Conservation (phyloP, 2,113 vertebrate genomes). For the Odontophorus gujanensis region DNA sequence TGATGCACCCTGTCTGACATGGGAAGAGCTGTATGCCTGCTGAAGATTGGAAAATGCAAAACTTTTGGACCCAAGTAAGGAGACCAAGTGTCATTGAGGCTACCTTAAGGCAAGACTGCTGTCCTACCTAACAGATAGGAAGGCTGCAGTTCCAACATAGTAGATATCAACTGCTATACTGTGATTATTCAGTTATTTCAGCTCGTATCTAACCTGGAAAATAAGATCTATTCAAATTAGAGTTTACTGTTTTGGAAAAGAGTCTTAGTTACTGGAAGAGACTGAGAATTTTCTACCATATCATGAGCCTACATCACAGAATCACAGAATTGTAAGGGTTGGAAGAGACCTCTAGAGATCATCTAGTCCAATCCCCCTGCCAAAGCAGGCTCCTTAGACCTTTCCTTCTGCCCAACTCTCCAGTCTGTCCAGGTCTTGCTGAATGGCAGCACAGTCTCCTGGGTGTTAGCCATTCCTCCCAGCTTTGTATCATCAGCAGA, state of each 20-base stretch:
- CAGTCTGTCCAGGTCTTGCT: too few relatives aligned
- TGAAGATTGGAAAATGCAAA: background rate
- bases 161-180: background rate
- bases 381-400: too few relatives aligned
- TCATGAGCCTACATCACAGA: background rate
- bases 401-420: too few relatives aligned
- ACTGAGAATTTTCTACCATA: background rate
- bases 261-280: background rate
- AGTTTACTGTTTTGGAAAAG: background rate
- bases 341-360: too few relatives aligned
- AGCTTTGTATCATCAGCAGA: too few relatives aligned
- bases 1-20: background rate
- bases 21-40: background rate
- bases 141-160: background rate
- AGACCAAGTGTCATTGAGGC: background rate
- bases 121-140: background rate
- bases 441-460: too few relatives aligned
- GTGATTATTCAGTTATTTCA: background rate
- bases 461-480: too few relatives aligned
- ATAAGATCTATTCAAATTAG: background rate
- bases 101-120: background rate
- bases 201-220: background rate
- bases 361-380: too few relatives aligned
- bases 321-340: too few relatives aligned
- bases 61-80: background rate